Evolutionary conservation across 2,113 vertebrate species (phyloP), one percentile per base, ranked within the genome.

Genomic region (Phalacrocorax brasilianus): DNA sequence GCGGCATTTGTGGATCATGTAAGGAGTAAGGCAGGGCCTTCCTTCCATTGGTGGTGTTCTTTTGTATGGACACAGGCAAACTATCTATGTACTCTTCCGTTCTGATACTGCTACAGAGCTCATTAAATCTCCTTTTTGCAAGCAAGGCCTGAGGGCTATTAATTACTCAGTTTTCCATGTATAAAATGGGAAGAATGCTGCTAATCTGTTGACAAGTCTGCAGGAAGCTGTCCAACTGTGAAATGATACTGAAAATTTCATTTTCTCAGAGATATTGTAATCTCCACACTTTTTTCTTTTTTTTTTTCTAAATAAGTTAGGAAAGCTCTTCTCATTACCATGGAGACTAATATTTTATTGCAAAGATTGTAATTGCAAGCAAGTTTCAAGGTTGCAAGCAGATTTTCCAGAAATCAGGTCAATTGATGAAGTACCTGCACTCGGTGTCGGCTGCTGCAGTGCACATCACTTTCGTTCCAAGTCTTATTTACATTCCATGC

Each of bases 401-500:
- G 53, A 73, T 95, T 95, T 96, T 91, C 30, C 80, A 96, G 92
- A 96, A 92, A 93, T 92, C 88, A 79, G 91, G 91, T 97, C 95
- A 94, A 89, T 92, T 94, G 92, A 96, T 96, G 92, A 96, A 95
- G 92, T 94, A 95, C 91, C 86, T 96, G 89, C 80, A 58, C 84
- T 94, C 66, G 42, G 58, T 61, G 77, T 75, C 4, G 4, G 33
- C 88, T 97, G 80, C 95, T 89, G 88, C 89, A 89, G 61, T 44
- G 83, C 84, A 89, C 94, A 91, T 94, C 93, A 83, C 92, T 96
- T 92, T 89, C 63, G 92, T 87, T 91, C 73, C 8, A 3, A 85
- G 73, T 95, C 94, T 96, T 97, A 93, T 97, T 97, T 97, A 95
- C 89, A 97, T 97, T 95, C 86, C 89, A 84, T 93, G 89, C 96